Percentiles rank a stretch among this genome's conserved stretches.
phyloP scores from a whole-genome alignment of 2,113 vertebrate genomes.

The Pimephales promelas region DNA sequence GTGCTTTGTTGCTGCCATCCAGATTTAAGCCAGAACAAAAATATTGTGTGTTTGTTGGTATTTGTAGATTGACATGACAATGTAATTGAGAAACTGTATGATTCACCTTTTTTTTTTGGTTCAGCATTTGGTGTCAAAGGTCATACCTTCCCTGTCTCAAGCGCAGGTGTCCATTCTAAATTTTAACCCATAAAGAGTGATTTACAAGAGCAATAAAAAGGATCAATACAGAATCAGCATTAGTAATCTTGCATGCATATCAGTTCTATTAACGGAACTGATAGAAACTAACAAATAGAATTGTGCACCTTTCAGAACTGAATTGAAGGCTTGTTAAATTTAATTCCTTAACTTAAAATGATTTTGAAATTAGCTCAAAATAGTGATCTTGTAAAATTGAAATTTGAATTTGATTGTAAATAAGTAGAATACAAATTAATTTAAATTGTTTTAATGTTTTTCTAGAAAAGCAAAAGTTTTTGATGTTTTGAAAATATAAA shows the following conservation, averaged over 20 bases:
- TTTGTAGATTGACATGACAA: not conserved
- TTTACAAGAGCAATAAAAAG: slow-evolving; percentile 22
- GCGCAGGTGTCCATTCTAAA: not conserved
- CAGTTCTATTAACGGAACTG: not conserved
- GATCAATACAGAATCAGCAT: slow-evolving; percentile 14
- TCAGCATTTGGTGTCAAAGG: slow-evolving; percentile 12
- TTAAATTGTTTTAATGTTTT: not conserved
- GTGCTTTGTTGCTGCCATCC: not conserved
- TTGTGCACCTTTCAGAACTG: not conserved
- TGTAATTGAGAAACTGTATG: not conserved
- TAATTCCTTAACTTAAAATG: not conserved
- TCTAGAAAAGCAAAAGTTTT: not conserved
- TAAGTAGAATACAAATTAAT: no score
- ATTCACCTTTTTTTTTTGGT: slow-evolving; percentile 2
- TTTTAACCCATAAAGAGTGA: slow-evolving; percentile 27
- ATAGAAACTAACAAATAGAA: not conserved
- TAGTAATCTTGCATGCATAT: not conserved
- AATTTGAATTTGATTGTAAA: not conserved
- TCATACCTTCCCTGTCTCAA: not conserved
- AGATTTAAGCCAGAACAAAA: not conserved
- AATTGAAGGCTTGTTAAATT: not conserved
- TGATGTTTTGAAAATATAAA: not conserved
- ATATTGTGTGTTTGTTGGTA: not conserved
- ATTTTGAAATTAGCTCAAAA: not conserved
- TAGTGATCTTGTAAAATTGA: not conserved